Conservation (phyloP, 2,113 vertebrate species). For the Sander vitreus region DNA sequence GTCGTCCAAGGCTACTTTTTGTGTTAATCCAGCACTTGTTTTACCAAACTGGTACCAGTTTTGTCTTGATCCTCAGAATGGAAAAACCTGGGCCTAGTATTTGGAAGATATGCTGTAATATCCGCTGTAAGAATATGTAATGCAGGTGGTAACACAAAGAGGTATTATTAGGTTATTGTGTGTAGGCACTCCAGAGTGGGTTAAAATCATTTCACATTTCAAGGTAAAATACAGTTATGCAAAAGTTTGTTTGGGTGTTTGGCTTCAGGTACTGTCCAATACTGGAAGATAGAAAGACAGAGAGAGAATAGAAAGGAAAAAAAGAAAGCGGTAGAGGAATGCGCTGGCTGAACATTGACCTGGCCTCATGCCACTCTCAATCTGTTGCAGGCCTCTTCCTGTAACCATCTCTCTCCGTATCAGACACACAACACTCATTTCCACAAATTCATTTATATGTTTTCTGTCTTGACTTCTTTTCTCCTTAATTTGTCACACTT, state of each 20-base stretch:
- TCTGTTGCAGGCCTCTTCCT: conserved; percentile 58
- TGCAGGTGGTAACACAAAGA: not conserved
- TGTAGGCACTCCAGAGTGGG: not conserved
- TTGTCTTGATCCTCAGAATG: not conserved
- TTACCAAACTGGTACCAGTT: no score
- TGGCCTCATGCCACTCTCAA: conserved; percentile 75
- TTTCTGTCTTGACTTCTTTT: conserved; percentile 35
- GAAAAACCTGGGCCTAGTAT: not conserved
- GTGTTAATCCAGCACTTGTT: not conserved
- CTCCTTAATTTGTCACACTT: conserved; percentile 23
- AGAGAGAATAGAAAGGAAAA: not conserved
- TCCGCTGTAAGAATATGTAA: not conserved
- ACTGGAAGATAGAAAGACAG: conserved; percentile 23
- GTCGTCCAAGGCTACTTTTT: conserved; percentile 8
- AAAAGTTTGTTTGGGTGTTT: conserved; percentile 54
- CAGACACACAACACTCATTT: conserved; percentile 24
- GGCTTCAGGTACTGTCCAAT: conserved; percentile 56
- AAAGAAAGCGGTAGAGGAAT: conserved; percentile 67
- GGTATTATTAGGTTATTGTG: not conserved
- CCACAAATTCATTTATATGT: conserved; percentile 12
- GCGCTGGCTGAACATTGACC: conserved; percentile 81
- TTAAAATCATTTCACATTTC: not conserved
- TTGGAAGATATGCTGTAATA: not conserved
- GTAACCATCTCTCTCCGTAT: conserved; percentile 17
- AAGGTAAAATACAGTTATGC: conserved; percentile 21